These are phyloP conservation scores for Oscheius sp. DNA, from an alignment of 2,888 invertebrate genomes.

Conservation along the genomic window DNA sequence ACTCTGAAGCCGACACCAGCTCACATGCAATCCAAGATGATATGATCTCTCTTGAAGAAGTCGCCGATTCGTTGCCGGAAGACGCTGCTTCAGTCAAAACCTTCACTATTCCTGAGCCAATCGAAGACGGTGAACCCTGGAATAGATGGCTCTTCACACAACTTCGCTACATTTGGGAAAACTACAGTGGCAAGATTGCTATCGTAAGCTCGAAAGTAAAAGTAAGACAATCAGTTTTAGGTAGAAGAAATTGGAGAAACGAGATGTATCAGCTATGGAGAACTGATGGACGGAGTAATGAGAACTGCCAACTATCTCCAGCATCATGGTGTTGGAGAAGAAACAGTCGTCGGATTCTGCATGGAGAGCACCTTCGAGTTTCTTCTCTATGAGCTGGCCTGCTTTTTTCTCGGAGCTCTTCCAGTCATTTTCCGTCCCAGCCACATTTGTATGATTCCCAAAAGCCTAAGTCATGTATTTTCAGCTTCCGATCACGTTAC, in stretches of 20 bases:
- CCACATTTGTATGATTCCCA: slow-evolving; percentile 39
- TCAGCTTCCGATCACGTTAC: slow-evolving; percentile 41
- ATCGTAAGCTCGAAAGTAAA: slow-evolving; percentile 32
- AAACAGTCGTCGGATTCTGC: slow-evolving; percentile 44
- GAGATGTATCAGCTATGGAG: slow-evolving; percentile 48
- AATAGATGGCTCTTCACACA: slow-evolving; percentile 44
- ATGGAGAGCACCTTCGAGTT: slow-evolving; percentile 54
- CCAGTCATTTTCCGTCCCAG: slow-evolving; percentile 50
- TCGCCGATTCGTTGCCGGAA: neutral
- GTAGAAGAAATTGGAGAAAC: slow-evolving; percentile 52
- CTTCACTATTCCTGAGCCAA: slow-evolving; percentile 2
- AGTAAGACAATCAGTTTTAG: slow-evolving; percentile 30
- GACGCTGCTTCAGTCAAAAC: neutral
- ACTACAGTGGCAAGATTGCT: slow-evolving; percentile 42
- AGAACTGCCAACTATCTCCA: slow-evolving; percentile 47
- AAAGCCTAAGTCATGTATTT: neutral
- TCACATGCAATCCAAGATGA: neutral
- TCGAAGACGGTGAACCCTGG: slow-evolving; percentile 32
- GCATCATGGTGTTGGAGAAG: slow-evolving; percentile 46
- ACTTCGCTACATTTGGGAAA: slow-evolving; percentile 31
- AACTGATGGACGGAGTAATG: slow-evolving; percentile 41
- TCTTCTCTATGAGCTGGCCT: slow-evolving; percentile 45
- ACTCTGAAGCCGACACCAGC: no score
- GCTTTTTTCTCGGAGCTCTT: slow-evolving; percentile 43
- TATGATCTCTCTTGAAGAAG: slow-evolving; percentile 17